phyloP scores from a whole-genome alignment of 2,113 vertebrate genomes.

The Chionis minor region DNA sequence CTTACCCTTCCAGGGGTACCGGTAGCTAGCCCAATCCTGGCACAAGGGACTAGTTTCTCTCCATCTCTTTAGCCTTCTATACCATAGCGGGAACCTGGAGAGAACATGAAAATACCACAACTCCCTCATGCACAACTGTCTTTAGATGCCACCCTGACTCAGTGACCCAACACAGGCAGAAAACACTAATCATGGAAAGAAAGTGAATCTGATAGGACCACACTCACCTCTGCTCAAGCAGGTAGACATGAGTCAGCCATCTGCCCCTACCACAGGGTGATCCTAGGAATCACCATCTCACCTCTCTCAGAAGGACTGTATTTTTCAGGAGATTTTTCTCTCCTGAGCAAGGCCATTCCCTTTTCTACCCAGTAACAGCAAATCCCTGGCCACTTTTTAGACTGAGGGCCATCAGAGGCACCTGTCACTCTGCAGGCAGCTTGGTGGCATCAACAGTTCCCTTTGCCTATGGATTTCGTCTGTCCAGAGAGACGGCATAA shows the following conservation, averaged over 20 bases:
- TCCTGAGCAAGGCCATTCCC: background rate
- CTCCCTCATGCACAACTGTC: background rate
- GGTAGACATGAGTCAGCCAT: accelerated
- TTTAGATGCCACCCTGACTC: background rate
- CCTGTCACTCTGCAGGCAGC: background rate
- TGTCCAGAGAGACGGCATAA: background rate
- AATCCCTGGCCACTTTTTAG: background rate
- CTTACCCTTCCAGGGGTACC: background rate
- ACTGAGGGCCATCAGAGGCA: background rate
- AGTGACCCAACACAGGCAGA: background rate
- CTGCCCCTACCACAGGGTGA: background rate
- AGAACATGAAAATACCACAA: background rate
- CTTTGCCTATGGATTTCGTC: background rate
- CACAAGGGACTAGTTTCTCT: background rate
- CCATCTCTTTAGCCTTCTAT: background rate
- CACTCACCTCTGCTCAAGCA: background rate
- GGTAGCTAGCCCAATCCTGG: background rate
- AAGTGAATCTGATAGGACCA: background rate
- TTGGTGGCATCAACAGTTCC: background rate
- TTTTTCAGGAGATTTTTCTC: background rate
- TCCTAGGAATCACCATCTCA: background rate
- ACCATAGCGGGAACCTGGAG: accelerated
- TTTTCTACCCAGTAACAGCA: background rate
- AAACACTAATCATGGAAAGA: background rate
- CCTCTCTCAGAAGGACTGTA: background rate